Evolutionary conservation across 2,797 vertebrate genomes (phyloP).

Genomic region (Diceros bicornis): DNA sequence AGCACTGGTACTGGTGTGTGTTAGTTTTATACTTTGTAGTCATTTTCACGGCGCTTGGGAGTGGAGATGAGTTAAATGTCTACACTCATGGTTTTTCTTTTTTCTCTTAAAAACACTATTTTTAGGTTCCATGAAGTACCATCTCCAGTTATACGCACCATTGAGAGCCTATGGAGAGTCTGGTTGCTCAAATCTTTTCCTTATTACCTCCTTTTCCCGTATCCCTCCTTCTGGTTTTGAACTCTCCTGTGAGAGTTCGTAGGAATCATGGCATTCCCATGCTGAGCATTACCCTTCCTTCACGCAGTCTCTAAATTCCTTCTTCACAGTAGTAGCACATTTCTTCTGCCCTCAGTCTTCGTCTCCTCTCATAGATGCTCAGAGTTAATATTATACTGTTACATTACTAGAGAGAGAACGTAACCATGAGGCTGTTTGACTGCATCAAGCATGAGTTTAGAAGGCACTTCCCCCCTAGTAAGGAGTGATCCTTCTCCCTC

Average conservation of each 20-base stretch:
- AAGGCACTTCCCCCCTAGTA: not conserved
- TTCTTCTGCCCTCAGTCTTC: not conserved
- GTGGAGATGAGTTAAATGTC: not conserved
- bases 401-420: not conserved
- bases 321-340: not conserved
- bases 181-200: not conserved
- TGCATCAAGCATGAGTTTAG: not conserved
- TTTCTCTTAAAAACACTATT: not conserved
- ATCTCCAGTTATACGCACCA: not conserved
- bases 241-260: not conserved
- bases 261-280: not conserved
- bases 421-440: not conserved
- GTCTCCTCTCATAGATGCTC: not conserved
- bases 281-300: not conserved
- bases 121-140: not conserved
- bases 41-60: slow-evolving; percentile 25
- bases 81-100: slow-evolving; percentile 43
- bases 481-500: not conserved
- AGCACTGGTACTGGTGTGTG: not conserved
- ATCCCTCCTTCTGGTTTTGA: not conserved
- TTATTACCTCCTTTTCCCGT: not conserved
- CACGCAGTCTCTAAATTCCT: not conserved
- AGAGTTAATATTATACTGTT: not conserved
- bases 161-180: not conserved
- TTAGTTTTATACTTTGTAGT: not conserved